phyloP scores from a whole-genome alignment of 1,140 invertebrate species.

The Euborellia annulipes region DNA sequence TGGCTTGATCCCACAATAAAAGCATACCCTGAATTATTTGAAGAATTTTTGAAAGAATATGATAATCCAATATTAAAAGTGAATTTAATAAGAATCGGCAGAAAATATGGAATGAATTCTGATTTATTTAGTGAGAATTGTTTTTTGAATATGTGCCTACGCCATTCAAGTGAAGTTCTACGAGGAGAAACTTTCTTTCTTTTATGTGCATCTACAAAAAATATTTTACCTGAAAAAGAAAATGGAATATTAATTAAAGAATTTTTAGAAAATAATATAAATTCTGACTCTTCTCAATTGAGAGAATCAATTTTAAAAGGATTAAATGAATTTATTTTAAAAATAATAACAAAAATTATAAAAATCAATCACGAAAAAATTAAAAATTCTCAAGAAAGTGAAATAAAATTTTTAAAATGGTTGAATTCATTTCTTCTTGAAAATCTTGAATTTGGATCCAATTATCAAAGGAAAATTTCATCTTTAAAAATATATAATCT shows the following conservation, averaged over 20 bases:
- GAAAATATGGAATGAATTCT: too few species aligned
- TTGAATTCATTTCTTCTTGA: constrained; percentile 29
- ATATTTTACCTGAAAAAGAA: constrained; percentile 9
- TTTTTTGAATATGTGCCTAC: too few species aligned
- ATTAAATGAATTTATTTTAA: constrained; percentile 12
- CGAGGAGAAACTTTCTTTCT: neutral
- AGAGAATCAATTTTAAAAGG: constrained; percentile 12
- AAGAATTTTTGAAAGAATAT: neutral
- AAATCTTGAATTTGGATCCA: constrained; percentile 32
- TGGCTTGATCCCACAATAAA: constrained; percentile 14
- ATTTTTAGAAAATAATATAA: constrained; percentile 15
- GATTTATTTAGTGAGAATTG: too few species aligned
- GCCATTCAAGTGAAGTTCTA: neutral
- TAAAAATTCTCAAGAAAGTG: too few species aligned
- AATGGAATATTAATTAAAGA: constrained; percentile 10
- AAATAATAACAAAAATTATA: neutral
- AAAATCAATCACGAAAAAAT: constrained; percentile 5
- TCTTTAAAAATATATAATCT: constrained; percentile 27
- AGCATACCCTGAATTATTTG: constrained; percentile 9
- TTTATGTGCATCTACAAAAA: too few species aligned
- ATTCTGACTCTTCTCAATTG: constrained; percentile 12
- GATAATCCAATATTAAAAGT: too few species aligned
- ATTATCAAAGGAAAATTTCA: constrained; percentile 36
- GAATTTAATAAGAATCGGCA: too few species aligned
- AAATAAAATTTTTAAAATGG: constrained; percentile 28